phyloP scores from a whole-genome alignment of 2,888 invertebrate genomes.

The Agrilus cyanescens region DNA sequence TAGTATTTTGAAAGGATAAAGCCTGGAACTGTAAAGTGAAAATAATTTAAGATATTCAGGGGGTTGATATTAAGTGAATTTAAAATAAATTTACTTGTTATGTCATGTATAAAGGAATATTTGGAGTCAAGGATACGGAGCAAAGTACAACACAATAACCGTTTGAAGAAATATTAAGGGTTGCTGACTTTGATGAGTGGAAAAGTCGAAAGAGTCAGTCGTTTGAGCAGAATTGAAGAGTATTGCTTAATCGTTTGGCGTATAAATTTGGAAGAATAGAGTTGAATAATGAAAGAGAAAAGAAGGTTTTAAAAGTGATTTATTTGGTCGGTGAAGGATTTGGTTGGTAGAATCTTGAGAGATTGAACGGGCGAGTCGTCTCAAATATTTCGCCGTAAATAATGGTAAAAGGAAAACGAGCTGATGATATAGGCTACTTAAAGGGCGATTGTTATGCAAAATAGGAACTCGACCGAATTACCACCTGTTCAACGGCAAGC shows the following conservation, averaged over 20 bases:
- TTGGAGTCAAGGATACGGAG: no score
- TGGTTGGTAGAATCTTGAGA: slow-evolving; percentile 1
- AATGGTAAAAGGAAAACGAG: slow-evolving; percentile 32
- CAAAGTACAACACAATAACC: no score
- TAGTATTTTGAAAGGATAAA: no score
- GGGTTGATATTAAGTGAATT: no score
- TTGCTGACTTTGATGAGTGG: no score
- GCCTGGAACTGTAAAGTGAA: no score
- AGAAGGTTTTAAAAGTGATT: slow-evolving; percentile 35
- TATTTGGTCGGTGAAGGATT: slow-evolving; percentile 28
- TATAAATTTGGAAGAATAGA: slow-evolving; percentile 5
- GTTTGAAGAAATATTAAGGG: no score
- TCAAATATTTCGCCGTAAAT: slow-evolving; percentile 36
- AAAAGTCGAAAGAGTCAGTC: no score
- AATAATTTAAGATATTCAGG: no score
- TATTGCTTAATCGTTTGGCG: not conserved
- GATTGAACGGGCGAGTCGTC: slow-evolving; percentile 28
- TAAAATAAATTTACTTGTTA: no score
- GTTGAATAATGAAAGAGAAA: slow-evolving; percentile 20
- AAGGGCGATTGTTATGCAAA: slow-evolving; percentile 39
- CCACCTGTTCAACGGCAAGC: slow-evolving; percentile 34
- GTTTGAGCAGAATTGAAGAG: no score
- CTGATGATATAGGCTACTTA: slow-evolving; percentile 34
- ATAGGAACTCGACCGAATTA: slow-evolving; percentile 33
- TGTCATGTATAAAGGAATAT: no score